These are phyloP conservation scores for Leptothorax acervorum DNA, from an alignment of 2,888 invertebrate genomes.

Conservation along the genomic window DNA sequence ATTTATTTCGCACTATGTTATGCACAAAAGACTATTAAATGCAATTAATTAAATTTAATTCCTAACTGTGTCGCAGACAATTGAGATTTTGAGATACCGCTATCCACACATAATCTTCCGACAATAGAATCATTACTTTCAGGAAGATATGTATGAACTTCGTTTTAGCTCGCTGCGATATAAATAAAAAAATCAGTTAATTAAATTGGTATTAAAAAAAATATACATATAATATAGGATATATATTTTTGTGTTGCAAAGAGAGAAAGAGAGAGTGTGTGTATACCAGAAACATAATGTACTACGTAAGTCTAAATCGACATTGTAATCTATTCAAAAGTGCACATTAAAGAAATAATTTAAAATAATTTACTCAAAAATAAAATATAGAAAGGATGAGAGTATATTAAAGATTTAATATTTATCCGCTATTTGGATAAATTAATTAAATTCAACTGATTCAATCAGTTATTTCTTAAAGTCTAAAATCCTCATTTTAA, in stretches of 20 bases:
- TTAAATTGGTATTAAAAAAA: background rate
- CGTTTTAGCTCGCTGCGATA: background rate
- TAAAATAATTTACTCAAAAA: background rate
- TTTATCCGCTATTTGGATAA: background rate
- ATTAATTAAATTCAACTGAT: background rate
- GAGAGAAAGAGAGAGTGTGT: no score
- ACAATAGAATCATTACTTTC: background rate
- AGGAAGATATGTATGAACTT: background rate
- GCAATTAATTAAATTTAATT: conserved; percentile 22
- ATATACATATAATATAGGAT: background rate
- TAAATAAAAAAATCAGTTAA: background rate
- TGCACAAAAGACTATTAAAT: conserved; percentile 11
- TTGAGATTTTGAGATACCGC: background rate
- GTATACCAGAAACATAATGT: background rate
- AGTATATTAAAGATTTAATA: conserved; percentile 7
- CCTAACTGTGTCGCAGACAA: background rate
- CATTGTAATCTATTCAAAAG: background rate
- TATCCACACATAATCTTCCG: background rate
- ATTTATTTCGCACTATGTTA: conserved; percentile 11
- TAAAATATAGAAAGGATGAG: background rate
- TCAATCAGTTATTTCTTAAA: background rate
- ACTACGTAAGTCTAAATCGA: conserved; percentile 4
- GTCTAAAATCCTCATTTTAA: background rate
- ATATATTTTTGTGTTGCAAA: background rate
- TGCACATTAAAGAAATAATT: background rate